Base-by-base conservation (phyloP, 2,888 invertebrate genomes). In the Periphyllus acericola region DNA sequence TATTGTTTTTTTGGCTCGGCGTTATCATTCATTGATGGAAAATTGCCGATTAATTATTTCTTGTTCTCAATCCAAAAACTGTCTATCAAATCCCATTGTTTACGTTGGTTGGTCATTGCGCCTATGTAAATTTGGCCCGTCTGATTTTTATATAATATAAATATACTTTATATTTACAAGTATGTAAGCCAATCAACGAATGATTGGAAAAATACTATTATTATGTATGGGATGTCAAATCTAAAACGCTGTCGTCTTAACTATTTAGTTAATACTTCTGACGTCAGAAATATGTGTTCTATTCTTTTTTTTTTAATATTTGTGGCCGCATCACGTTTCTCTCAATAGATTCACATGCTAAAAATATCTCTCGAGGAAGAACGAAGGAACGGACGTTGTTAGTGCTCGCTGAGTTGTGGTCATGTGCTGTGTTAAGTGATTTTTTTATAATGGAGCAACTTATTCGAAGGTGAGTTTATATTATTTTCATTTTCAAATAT, bases 381-480 rank as follows among this genome's bases (percentile, higher is more conserved):
- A 79, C 74, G 32, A 32, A 80, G 60, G 72, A 74, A 66, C 46
- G 81, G n/a, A 81, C 81, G 87, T 66, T 80, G 87, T 87, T 87
- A 87, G 87, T 87, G 81, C 87, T 87, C 72, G 80, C 66, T 60
- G 87, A 87, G 87, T 81, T 81, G 87, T 87, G 81, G 87, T 87
- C 74, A 81, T 81, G 87, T 87, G 86, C 86, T 87, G 87, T 87
- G 87, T 87, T 55, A 60, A 87, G 87, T 87, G 87, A 87, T 87
- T 87, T 87, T 83, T 74, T 74, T 81, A 81, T 66, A 74, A 87
- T 87, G 87, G 81, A 87, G 87, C 80, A 74, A 80, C 87, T 74
- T 87, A 87, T 87, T 87, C 87, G 74, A 81, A 81, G 81, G 87
- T 87, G 46, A 75, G 80, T 71, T 55, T 80, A 32, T 17, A 75